Conservation (phyloP, 2,888 invertebrate genomes). For the Eurytoma adleriae region DNA sequence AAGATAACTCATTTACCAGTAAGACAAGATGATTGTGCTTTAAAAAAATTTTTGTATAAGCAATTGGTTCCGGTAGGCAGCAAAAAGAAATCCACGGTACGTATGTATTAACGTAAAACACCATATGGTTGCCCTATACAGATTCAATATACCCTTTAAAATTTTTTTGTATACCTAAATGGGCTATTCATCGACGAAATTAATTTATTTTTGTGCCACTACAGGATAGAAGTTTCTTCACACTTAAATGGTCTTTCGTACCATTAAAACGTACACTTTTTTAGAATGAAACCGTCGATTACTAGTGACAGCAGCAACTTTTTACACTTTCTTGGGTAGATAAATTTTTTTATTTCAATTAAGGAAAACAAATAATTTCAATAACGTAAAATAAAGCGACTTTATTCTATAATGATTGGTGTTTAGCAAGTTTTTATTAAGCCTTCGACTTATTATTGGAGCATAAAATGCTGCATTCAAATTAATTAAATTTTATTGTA, state of each 20-base stretch:
- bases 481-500: too few species aligned
- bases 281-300: too few species aligned
- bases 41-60: not conserved
- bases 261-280: too few species aligned
- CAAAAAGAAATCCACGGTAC: not conserved
- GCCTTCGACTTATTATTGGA: too few species aligned
- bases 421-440: too few species aligned
- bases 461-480: too few species aligned
- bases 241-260: not conserved
- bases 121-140: constrained; percentile 14
- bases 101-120: not conserved
- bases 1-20: too few species aligned
- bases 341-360: not conserved
- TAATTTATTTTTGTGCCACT: constrained; percentile 7
- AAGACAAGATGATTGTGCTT: too few species aligned
- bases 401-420: too few species aligned
- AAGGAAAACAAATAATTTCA: too few species aligned
- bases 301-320: too few species aligned
- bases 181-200: not conserved
- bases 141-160: constrained; percentile 5
- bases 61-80: not conserved
- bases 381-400: too few species aligned
- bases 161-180: not conserved
- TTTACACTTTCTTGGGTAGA: not conserved
- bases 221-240: not conserved